Evolutionary conservation across 2,888 invertebrate species (phyloP).

Genomic region (Acleris laterana): DNA sequence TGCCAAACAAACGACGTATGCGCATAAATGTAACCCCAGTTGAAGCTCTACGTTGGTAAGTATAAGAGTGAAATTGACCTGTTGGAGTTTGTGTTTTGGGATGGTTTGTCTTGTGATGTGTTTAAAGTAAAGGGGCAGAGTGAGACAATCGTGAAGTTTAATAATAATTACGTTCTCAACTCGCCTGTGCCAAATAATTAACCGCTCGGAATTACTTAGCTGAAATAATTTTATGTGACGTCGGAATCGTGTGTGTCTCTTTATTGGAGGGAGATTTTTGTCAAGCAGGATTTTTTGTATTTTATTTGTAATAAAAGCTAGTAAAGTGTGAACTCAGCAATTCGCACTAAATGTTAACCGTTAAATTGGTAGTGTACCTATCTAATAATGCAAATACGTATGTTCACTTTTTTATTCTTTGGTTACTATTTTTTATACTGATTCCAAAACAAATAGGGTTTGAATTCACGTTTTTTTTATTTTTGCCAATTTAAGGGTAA

Average conservation of each 20-base stretch:
- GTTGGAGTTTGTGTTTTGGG: constrained; percentile 46
- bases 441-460: too few relatives aligned
- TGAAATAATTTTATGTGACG: constrained; percentile 84
- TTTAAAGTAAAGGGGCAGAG: constrained; percentile 77
- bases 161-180: constrained; percentile 85
- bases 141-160: constrained; percentile 85
- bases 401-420: too few relatives aligned
- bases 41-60: constrained; percentile 47
- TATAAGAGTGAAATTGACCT: constrained; percentile 47
- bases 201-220: constrained; percentile 84
- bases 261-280: constrained; percentile 6
- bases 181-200: constrained; percentile 83
- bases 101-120: constrained; percentile 45
- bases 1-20: constrained; percentile 45
- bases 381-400: too few relatives aligned
- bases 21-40: constrained; percentile 41
- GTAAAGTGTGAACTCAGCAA: too few relatives aligned
- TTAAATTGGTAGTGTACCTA: too few relatives aligned
- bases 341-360: too few relatives aligned
- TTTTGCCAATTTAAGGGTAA: too few relatives aligned
- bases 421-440: too few relatives aligned
- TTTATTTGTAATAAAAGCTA: too few relatives aligned
- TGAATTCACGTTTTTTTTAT: too few relatives aligned
- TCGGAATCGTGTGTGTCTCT: constrained; percentile 56
- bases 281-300: too few relatives aligned